Percentiles rank a stretch among this genome's conserved stretches.
phyloP scores from a whole-genome alignment of 2,797 vertebrate genomes.

The Sus cebifrons region DNA sequence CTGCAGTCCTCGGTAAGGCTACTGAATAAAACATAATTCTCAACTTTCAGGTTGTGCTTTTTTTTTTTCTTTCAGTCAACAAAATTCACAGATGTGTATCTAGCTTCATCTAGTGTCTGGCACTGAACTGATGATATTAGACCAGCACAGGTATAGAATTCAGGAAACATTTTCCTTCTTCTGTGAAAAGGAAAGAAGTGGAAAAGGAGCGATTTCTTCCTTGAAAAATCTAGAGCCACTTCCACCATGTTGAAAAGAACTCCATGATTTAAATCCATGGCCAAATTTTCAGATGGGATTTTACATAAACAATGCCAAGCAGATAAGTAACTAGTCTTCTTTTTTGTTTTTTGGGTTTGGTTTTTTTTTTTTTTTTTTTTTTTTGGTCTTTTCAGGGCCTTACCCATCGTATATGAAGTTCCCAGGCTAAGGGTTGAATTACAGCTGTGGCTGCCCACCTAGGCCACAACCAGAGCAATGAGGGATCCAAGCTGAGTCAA shows the following conservation, averaged over 20 bases:
- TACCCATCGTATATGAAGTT: too few species aligned
- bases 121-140: background rate
- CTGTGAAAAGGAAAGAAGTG: background rate
- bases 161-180: background rate
- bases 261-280: slow-evolving; percentile 38
- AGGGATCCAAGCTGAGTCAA: too few species aligned
- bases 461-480: too few species aligned
- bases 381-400: too few species aligned
- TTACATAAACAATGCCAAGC: slow-evolving; percentile 66
- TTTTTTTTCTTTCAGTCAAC: background rate
- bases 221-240: slow-evolving; percentile 40
- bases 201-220: background rate
- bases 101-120: background rate
- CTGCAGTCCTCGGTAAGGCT: background rate
- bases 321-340: background rate
- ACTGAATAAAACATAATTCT: background rate
- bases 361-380: too few species aligned
- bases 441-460: too few species aligned
- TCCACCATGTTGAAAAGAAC: slow-evolving; percentile 50
- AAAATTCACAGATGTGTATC: background rate
- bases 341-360: too few species aligned
- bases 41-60: background rate
- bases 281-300: slow-evolving; percentile 61
- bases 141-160: background rate
- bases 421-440: too few species aligned